phyloP scores from a whole-genome alignment of 2,113 vertebrate genomes.

The Pheucticus melanocephalus region DNA sequence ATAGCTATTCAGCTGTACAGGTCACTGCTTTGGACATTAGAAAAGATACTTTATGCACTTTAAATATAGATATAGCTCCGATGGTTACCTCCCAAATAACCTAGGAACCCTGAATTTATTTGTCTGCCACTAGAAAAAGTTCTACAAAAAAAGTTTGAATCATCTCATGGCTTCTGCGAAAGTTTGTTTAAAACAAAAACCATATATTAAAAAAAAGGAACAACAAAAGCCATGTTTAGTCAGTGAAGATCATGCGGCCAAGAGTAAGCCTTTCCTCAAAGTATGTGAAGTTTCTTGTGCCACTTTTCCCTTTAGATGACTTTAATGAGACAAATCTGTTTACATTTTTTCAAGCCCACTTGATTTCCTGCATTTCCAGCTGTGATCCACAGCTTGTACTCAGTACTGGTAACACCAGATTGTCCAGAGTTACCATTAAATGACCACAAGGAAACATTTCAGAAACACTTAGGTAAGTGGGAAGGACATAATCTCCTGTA shows the following conservation, averaged over 20 bases:
- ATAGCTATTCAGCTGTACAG: neutral
- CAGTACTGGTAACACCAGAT: neutral
- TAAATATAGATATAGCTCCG: neutral
- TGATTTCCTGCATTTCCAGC: neutral
- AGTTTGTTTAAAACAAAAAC: neutral
- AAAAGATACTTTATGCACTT: neutral
- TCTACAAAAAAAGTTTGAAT: neutral
- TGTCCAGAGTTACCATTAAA: neutral
- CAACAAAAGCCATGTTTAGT: neutral
- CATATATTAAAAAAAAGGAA: neutral
- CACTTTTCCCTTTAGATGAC: neutral
- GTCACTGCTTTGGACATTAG: neutral
- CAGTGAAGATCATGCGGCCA: neutral
- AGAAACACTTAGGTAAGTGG: neutral
- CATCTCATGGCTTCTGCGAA: rapidly evolving
- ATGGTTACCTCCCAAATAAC: neutral
- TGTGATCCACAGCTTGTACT: neutral
- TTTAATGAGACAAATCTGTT: neutral
- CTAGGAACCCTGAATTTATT: neutral
- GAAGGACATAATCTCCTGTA: neutral
- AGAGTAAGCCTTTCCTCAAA: neutral
- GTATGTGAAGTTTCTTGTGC: neutral
- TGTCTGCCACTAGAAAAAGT: neutral
- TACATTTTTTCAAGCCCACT: neutral
- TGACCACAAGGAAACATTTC: neutral